These are phyloP conservation scores for Spongilla lacustris DNA, from an alignment of 37 sponge, comb jelly and placozoan species.

Conservation along the genomic window DNA sequence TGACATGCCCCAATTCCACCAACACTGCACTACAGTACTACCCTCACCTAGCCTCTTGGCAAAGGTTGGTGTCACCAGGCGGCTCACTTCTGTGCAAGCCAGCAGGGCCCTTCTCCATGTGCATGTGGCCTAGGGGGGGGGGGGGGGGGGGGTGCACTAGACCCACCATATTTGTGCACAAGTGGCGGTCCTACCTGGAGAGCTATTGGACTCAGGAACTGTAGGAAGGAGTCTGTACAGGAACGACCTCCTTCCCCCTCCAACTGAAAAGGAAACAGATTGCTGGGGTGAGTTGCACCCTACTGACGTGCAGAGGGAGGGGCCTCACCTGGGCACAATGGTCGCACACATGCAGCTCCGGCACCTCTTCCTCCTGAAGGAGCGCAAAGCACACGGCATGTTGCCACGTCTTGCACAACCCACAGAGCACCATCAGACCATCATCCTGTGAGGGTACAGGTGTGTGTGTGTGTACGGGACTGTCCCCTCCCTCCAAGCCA, in stretches of 20 bases:
- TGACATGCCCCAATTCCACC: background rate
- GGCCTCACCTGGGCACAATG: conserved; percentile 43
- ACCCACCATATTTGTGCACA: no score
- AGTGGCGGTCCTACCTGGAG: no score
- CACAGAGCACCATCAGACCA: conserved; percentile 85
- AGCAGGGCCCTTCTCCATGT: conserved; percentile 82
- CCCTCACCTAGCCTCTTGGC: conserved; percentile 65
- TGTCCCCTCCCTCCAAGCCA: no score
- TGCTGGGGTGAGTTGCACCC: no score
- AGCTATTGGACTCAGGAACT: conserved; percentile 36
- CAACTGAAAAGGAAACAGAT: background rate
- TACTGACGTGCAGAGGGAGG: background rate
- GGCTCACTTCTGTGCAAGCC: conserved; percentile 54
- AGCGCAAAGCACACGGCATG: conserved; percentile 83
- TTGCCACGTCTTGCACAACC: conserved; percentile 75
- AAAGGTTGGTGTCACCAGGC: conserved; percentile 35
- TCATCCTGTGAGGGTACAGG: conserved; percentile 61
- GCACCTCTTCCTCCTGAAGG: conserved; percentile 50
- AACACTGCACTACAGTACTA: no score
- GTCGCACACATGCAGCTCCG: conserved; percentile 77
- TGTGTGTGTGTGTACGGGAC: no score
- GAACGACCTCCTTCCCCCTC: background rate
- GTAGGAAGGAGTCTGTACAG: conserved; percentile 73
- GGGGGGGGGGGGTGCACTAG: no score
- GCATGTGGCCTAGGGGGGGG: conserved; percentile 53